Percentiles rank a stretch among this genome's conserved stretches.
These are phyloP conservation scores for Burhinus bistriatus DNA, from an alignment of 2,113 vertebrate genomes.

Conservation along the genomic window DNA sequence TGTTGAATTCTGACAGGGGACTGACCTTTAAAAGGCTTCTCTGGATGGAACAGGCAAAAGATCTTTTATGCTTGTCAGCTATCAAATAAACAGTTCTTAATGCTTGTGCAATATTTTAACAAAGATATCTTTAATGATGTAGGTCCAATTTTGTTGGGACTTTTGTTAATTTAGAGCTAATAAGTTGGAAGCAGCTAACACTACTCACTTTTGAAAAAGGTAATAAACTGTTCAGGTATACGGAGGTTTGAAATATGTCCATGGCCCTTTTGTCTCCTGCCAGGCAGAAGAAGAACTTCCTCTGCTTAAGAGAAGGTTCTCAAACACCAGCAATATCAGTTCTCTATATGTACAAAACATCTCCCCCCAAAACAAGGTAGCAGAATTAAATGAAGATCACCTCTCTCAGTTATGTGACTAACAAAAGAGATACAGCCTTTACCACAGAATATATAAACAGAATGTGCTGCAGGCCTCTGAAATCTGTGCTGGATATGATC, in stretches of 20 bases:
- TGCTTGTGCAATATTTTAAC: background rate
- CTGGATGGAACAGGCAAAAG: background rate
- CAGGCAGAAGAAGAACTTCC: background rate
- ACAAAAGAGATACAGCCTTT: background rate
- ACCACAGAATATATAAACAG: conserved; percentile 23
- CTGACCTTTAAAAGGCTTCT: background rate
- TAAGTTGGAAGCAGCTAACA: background rate
- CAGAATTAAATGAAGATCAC: background rate
- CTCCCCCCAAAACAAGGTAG: background rate
- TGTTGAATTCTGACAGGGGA: background rate
- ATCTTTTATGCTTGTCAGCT: background rate
- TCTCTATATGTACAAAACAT: background rate
- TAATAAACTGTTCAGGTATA: background rate
- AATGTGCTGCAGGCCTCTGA: background rate
- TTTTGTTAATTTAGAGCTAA: background rate
- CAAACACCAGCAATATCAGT: background rate
- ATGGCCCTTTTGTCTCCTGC: background rate
- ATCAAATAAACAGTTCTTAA: background rate
- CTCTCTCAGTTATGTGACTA: background rate
- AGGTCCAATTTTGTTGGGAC: background rate
- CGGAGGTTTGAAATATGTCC: background rate
- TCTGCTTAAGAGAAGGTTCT: background rate
- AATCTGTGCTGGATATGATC: background rate
- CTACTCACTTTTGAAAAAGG: background rate
- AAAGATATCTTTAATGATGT: background rate